These are phyloP conservation scores for Lepidocolaptes lacrymiger DNA, from an alignment of 2,797 vertebrate genomes.

Conservation along the genomic window DNA sequence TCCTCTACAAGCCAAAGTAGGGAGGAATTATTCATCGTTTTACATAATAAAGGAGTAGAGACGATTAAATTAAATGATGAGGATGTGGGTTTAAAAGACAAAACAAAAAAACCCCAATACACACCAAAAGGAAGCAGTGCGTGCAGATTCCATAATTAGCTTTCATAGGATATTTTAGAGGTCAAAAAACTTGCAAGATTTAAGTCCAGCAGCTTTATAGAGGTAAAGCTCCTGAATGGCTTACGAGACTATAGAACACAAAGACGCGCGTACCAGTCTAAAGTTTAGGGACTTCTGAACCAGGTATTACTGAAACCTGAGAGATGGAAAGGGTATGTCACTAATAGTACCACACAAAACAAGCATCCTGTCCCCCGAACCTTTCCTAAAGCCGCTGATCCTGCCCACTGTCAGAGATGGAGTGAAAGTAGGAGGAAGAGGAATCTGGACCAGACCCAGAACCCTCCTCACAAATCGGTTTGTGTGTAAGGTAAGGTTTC, in stretches of 20 bases:
- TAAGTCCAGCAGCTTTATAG: neutral
- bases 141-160: neutral
- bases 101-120: neutral
- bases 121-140: neutral
- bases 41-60: slow-evolving; percentile 5
- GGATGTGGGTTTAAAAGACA: neutral
- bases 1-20: neutral
- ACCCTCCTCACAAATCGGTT: neutral
- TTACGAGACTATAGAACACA: neutral
- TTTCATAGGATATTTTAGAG: neutral
- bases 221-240: neutral
- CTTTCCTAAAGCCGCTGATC: neutral
- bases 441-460: neutral
- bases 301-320: neutral
- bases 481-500: neutral
- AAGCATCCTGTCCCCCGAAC: neutral
- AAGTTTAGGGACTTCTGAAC: neutral
- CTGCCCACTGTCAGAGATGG: fast-evolving
- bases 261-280: neutral
- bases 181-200: neutral
- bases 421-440: neutral
- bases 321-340: neutral
- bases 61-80: neutral
- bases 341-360: neutral
- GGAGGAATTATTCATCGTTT: neutral